phyloP scores from a whole-genome alignment of 2,113 vertebrate species.

The Symphodus melops region DNA sequence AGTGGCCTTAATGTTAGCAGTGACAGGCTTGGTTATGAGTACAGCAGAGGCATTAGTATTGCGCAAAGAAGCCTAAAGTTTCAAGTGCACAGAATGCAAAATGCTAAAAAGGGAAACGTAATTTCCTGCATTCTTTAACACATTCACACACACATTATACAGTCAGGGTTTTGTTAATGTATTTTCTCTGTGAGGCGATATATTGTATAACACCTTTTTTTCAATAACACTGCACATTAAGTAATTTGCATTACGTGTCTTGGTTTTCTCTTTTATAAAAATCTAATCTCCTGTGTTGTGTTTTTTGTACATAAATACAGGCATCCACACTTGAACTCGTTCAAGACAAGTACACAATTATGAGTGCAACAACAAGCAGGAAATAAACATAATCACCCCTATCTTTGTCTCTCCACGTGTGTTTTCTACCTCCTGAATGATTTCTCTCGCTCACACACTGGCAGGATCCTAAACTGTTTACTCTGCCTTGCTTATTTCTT shows the following conservation, averaged over 20 bases:
- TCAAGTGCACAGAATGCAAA: conserved; percentile 21
- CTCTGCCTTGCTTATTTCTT: not conserved
- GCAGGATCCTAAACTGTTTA: not conserved
- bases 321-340: conserved; percentile 13
- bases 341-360: not conserved
- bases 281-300: conserved; percentile 27
- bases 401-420: conserved; percentile 15
- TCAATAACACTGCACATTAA: not conserved
- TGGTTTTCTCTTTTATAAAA: not conserved
- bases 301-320: conserved; percentile 34
- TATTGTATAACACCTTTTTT: not conserved
- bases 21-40: conserved; percentile 35
- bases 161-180: conserved; percentile 28
- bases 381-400: conserved; percentile 7
- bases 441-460: not conserved
- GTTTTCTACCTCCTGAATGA: not conserved
- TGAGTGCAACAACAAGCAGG: not conserved
- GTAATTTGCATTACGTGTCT: conserved; percentile 44
- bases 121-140: conserved; percentile 24
- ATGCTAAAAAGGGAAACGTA: conserved; percentile 12
- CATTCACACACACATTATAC: conserved; percentile 4
- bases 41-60: conserved; percentile 8
- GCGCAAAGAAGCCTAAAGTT: conserved; percentile 27
- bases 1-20: conserved; percentile 38
- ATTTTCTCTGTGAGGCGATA: not conserved